Conservation (phyloP, 2,113 vertebrate species). For the Myrmecophaga tridactyla region DNA sequence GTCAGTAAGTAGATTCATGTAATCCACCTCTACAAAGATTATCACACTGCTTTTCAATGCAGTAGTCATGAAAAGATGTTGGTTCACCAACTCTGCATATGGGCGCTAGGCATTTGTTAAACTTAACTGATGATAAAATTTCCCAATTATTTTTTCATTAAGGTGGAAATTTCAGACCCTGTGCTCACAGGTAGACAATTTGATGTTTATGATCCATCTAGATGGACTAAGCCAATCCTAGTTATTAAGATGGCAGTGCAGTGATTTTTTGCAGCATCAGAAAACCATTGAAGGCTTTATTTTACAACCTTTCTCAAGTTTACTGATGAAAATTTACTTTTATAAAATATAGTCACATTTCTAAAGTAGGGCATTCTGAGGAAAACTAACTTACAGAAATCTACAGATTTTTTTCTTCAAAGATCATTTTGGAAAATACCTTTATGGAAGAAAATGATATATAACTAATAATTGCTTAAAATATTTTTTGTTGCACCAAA, state of each 20-base stretch:
- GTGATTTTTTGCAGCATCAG: background rate
- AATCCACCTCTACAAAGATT: background rate
- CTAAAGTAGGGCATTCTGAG: conserved; percentile 59
- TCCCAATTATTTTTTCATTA: background rate
- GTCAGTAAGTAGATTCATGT: background rate
- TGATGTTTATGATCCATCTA: background rate
- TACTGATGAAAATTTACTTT: conserved; percentile 54
- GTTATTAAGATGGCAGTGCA: background rate
- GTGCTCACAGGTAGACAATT: background rate
- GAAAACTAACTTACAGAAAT: conserved; percentile 32
- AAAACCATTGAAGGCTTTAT: background rate
- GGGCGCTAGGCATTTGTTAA: background rate
- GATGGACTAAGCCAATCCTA: background rate
- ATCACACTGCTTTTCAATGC: background rate
- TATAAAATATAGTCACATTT: conserved; percentile 63
- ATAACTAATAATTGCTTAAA: conserved; percentile 62
- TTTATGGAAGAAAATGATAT: conserved; percentile 65
- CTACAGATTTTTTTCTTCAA: conserved; percentile 29
- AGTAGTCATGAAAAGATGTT: background rate
- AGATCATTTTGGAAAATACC: conserved; percentile 38
- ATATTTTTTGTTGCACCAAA: conserved; percentile 57
- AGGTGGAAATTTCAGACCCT: background rate
- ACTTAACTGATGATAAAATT: background rate
- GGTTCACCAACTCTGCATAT: background rate
- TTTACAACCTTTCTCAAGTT: conserved; percentile 28